phyloP scores from a whole-genome alignment of 2,797 vertebrate genomes.

The Gymnothorax reevesii region DNA sequence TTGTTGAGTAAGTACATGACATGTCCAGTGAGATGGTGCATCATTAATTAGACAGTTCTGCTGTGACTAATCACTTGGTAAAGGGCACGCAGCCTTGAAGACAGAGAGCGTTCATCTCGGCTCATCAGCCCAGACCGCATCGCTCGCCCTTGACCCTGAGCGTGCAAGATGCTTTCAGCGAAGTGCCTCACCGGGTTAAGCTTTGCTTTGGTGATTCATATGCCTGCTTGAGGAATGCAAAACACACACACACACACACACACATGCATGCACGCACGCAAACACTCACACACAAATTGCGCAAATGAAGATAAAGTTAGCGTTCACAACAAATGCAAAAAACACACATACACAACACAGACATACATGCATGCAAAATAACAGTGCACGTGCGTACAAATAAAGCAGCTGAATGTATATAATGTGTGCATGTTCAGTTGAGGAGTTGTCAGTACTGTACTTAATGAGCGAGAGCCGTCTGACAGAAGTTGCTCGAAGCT shows the following conservation, averaged over 20 bases:
- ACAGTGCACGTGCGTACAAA: neutral
- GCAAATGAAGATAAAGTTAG: no score
- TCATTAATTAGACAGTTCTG: conserved; percentile 74
- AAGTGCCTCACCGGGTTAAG: conserved; percentile 48
- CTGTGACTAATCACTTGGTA: conserved; percentile 73
- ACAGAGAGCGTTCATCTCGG: conserved; percentile 65
- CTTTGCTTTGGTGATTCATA: conserved; percentile 57
- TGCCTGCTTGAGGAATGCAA: conserved; percentile 35
- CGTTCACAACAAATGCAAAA: no score
- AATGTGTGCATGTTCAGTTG: conserved; percentile 16
- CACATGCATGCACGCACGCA: neutral
- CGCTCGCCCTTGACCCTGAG: conserved; percentile 63
- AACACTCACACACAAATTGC: neutral
- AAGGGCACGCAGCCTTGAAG: conserved; percentile 71
- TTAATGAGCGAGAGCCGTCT: neutral
- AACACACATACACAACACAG: neutral
- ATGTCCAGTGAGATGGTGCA: conserved; percentile 61
- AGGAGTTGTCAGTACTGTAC: neutral
- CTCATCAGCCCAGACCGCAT: conserved; percentile 58
- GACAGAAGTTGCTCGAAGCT: neutral
- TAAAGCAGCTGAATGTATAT: neutral
- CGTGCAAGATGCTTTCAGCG: conserved; percentile 21
- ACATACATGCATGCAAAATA: neutral
- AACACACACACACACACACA: neutral
- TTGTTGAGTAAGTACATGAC: conserved; percentile 55